phyloP scores from a whole-genome alignment of 1,140 invertebrate species.

The Aphidius ervi region DNA sequence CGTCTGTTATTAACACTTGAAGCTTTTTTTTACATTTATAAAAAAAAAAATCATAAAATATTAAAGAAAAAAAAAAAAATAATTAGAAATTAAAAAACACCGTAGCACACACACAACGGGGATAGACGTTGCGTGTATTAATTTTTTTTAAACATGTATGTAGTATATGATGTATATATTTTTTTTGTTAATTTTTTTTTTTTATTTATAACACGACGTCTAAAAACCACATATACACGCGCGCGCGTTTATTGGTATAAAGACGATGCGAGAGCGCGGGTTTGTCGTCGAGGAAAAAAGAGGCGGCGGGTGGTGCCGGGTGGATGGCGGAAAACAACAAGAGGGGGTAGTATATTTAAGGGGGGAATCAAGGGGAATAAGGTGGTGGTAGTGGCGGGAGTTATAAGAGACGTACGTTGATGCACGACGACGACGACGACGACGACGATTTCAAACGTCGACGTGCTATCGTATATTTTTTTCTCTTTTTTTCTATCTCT shows the following conservation, averaged over 20 bases:
- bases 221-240: conserved; percentile 25
- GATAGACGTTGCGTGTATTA: too few species aligned
- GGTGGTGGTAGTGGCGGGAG: conserved; percentile 12
- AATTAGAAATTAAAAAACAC: too few species aligned
- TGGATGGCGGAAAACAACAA: background rate
- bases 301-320: conserved; percentile 7
- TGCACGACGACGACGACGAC: conserved; percentile 15
- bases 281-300: background rate
- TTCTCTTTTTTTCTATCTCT: background rate
- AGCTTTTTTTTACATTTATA: too few species aligned
- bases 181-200: background rate
- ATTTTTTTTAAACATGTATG: too few species aligned
- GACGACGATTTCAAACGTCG: conserved; percentile 18
- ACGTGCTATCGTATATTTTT: background rate
- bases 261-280: background rate
- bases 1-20: too few species aligned
- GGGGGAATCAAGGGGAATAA: background rate
- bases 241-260: conserved; percentile 24
- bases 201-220: conserved; percentile 3
- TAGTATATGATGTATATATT: too few species aligned
- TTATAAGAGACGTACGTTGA: conserved; percentile 9
- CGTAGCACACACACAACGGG: too few species aligned
- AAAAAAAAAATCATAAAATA: too few species aligned
- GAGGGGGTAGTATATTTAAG: background rate
- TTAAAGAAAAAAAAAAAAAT: too few species aligned